phyloP scores from a whole-genome alignment of 2,888 invertebrate genomes.

The Rutpela maculata region DNA sequence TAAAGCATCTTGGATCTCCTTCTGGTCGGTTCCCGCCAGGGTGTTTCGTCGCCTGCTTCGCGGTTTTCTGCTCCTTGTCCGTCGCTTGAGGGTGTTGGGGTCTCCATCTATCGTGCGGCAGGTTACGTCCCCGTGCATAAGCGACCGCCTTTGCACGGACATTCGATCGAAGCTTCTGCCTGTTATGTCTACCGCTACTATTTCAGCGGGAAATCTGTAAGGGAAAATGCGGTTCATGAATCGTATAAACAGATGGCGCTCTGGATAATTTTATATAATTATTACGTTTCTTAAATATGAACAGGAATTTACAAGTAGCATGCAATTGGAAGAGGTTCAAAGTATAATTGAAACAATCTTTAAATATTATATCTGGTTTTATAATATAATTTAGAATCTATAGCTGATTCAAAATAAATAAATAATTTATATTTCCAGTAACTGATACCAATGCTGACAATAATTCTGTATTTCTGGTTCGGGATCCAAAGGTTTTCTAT shows the following conservation, averaged over 20 bases:
- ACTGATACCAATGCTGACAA: too few relatives aligned
- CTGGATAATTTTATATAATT: not conserved
- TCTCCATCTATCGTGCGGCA: slow-evolving; percentile 63
- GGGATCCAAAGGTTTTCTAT: too few relatives aligned
- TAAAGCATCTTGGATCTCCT: slow-evolving; percentile 90
- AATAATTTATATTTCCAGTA: too few relatives aligned
- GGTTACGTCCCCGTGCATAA: slow-evolving; percentile 77
- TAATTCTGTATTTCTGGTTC: too few relatives aligned
- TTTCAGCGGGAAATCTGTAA: slow-evolving; percentile 88
- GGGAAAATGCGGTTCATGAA: not conserved
- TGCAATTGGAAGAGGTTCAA: too few relatives aligned
- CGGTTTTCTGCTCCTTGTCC: slow-evolving; percentile 84
- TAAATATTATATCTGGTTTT: too few relatives aligned
- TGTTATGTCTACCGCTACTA: slow-evolving; percentile 92
- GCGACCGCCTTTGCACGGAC: slow-evolving; percentile 89
- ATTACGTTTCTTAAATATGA: too few relatives aligned
- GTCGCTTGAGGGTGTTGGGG: slow-evolving; percentile 78
- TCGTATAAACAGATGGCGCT: slow-evolving; percentile 8
- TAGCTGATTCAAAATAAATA: too few relatives aligned
- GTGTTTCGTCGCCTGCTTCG: slow-evolving; percentile 92
- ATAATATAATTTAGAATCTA: too few relatives aligned
- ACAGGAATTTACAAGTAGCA: too few relatives aligned
- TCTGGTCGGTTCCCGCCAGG: slow-evolving; percentile 92
- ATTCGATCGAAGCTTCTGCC: slow-evolving; percentile 92
- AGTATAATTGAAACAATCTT: too few relatives aligned